Percentiles rank a stretch among this genome's conserved stretches.
These are phyloP conservation scores for Drosophila multiciliata DNA, from an alignment of 2,888 invertebrate species.

Conservation along the genomic window DNA sequence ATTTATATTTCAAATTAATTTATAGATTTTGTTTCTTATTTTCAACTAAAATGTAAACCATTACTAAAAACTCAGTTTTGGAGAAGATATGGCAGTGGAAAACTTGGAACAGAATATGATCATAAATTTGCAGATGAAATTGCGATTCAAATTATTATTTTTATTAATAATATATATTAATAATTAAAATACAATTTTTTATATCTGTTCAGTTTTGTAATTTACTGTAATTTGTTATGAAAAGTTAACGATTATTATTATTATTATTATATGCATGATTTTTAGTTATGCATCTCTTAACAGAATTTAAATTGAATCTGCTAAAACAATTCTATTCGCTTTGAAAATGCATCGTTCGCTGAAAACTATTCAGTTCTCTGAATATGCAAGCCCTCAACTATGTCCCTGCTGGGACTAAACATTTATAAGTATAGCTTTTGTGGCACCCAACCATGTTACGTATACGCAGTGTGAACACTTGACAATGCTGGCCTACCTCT, in stretches of 20 bases:
- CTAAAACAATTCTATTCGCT: neutral
- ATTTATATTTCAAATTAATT: no score
- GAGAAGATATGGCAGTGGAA: neutral
- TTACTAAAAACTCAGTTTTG: neutral
- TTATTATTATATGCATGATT: no score
- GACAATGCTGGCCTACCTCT: neutral
- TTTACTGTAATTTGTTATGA: no score
- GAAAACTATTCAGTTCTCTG: neutral
- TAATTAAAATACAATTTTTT: no score
- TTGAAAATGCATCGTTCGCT: neutral
- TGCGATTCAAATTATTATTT: no score
- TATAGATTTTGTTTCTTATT: neutral
- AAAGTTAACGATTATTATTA: no score
- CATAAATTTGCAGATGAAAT: no score
- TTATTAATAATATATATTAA: no score
- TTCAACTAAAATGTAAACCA: neutral
- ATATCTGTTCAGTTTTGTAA: neutral
- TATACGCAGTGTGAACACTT: constrained; percentile 11
- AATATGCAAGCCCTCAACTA: neutral
- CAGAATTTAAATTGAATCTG: neutral
- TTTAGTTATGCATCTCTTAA: neutral
- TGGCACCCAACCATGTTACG: neutral
- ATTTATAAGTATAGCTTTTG: neutral
- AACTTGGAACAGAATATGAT: no score
- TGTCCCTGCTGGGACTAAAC: neutral